A percentile compares a stretch with the other conserved stretches of the same genome.
phyloP scores from a whole-genome alignment of 2,113 vertebrate species.

The Herpailurus yagouaroundi region DNA sequence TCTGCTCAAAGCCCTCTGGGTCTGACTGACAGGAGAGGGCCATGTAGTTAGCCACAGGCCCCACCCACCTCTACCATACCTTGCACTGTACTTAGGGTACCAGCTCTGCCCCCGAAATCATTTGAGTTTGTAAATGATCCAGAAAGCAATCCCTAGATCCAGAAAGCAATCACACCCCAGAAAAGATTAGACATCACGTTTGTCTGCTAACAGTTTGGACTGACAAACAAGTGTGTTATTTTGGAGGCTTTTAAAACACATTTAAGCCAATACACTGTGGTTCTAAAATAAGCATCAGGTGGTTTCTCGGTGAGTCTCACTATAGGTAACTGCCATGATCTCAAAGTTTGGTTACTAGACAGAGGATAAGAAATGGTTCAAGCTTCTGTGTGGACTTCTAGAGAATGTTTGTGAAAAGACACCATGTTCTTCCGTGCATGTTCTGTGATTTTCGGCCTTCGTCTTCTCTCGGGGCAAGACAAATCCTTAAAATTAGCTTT shows the following conservation, averaged over 20 bases:
- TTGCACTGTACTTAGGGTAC: background rate
- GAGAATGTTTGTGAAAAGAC: background rate
- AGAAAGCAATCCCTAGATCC: background rate
- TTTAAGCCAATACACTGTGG: background rate
- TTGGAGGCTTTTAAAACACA: background rate
- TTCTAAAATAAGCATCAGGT: background rate
- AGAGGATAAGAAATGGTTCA: background rate
- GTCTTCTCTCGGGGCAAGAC: background rate
- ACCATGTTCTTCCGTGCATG: accelerated
- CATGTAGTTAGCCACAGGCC: background rate
- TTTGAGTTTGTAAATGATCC: background rate
- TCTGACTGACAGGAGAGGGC: background rate
- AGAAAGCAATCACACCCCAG: background rate
- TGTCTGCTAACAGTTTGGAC: background rate
- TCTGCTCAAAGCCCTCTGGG: too few species aligned
- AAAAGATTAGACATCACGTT: background rate
- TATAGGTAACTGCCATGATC: background rate
- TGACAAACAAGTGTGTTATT: background rate
- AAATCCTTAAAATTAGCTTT: background rate
- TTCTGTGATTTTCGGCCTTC: background rate
- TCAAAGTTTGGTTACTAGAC: background rate
- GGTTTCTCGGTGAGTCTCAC: background rate
- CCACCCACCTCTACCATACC: accelerated
- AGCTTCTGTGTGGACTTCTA: background rate
- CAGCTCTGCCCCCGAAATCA: background rate